These are phyloP conservation scores for Drosophila truncata DNA, from an alignment of 1,140 invertebrate genomes.

Conservation along the genomic window DNA sequence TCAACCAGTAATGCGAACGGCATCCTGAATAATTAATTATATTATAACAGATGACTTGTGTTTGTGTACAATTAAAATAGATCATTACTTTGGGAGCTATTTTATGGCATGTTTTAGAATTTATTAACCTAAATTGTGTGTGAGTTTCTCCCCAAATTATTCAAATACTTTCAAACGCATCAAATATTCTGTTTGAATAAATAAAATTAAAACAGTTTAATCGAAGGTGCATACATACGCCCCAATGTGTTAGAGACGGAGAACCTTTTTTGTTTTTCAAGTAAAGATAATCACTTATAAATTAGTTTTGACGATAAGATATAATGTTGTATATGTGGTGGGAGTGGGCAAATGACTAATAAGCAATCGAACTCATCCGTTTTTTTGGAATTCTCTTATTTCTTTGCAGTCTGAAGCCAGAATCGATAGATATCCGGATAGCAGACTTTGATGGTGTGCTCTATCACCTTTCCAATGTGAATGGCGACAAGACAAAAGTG, in stretches of 20 bases:
- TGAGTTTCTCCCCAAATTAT: constrained; percentile 45
- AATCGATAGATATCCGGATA: constrained; percentile 96
- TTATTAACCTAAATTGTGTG: constrained; percentile 25
- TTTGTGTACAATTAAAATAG: constrained; percentile 29
- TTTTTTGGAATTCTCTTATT: constrained; percentile 26
- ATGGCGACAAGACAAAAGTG: constrained; percentile 98
- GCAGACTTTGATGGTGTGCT: constrained; percentile 99
- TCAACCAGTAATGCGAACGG: constrained; percentile 38
- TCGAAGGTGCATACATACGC: constrained; percentile 3
- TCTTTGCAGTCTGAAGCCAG: constrained; percentile 93
- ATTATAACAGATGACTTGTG: constrained; percentile 50
- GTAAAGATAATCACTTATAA: background rate
- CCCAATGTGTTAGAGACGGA: background rate
- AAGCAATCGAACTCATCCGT: constrained; percentile 12
- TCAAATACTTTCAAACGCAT: background rate
- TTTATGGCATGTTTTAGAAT: constrained; percentile 35
- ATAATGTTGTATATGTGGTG: constrained; percentile 2
- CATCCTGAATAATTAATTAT: constrained; percentile 35
- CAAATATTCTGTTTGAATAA: background rate
- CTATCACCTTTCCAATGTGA: constrained; percentile 99
- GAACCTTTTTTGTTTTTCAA: background rate
- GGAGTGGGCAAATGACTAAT: constrained; percentile 37
- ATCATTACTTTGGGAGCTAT: constrained; percentile 14
- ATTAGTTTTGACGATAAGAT: constrained; percentile 49
- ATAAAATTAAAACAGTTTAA: background rate